These are phyloP conservation scores for Phrynosoma platyrhinos DNA, from an alignment of 2,113 vertebrate genomes.

Conservation along the genomic window DNA sequence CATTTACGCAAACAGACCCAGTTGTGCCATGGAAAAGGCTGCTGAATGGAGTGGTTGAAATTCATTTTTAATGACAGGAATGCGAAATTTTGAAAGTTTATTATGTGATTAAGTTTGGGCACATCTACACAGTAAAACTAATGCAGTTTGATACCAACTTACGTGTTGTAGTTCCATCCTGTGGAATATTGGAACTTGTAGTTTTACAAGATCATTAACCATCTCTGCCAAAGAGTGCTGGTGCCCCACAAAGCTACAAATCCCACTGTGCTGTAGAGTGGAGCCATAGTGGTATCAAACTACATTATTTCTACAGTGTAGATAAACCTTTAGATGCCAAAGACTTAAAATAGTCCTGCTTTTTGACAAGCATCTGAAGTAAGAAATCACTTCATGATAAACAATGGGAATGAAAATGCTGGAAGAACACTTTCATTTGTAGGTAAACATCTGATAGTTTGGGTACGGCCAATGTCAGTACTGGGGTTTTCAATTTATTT, in stretches of 20 bases:
- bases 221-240: too few relatives aligned
- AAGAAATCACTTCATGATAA: slow-evolving; percentile 24
- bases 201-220: too few relatives aligned
- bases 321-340: neutral
- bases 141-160: too few relatives aligned
- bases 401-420: slow-evolving; percentile 41
- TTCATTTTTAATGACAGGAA: neutral
- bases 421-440: slow-evolving; percentile 1
- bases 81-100: neutral
- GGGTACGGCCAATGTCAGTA: slow-evolving; percentile 23
- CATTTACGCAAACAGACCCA: neutral
- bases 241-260: too few relatives aligned
- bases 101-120: too few relatives aligned
- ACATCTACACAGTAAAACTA: too few relatives aligned
- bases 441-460: neutral
- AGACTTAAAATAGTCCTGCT: slow-evolving; percentile 17
- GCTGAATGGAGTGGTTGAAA: neutral
- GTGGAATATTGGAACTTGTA: too few relatives aligned
- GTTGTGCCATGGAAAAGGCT: neutral
- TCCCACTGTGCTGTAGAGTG: too few relatives aligned
- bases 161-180: too few relatives aligned
- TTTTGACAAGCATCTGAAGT: slow-evolving; percentile 32
- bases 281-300: too few relatives aligned
- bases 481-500: neutral
- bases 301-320: too few relatives aligned